Evolutionary conservation across 64 coral and sea anemone genomes (phyloP).

Genomic region (Pocillopora damicornis): DNA sequence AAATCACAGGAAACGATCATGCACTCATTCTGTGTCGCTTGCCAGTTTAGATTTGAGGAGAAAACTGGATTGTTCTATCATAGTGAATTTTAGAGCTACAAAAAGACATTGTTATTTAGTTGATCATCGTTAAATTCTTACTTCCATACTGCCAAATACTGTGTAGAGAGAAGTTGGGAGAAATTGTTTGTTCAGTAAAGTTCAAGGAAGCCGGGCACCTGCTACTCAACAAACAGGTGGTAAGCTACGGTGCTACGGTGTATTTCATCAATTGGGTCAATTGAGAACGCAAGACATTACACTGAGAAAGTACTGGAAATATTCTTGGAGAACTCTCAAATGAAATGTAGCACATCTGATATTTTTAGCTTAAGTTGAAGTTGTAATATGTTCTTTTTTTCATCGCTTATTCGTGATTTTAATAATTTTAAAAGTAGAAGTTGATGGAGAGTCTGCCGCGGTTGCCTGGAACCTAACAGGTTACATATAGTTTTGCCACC

Average conservation of each 20-base stretch:
- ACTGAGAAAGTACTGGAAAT: background rate
- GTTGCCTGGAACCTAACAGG: slow-evolving; percentile 19
- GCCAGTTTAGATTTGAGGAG: no score
- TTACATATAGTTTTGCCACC: background rate
- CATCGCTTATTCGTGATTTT: background rate
- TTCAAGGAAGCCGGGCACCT: background rate
- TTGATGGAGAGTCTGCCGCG: background rate
- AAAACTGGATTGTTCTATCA: no score
- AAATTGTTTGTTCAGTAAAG: background rate
- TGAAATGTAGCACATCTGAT: background rate
- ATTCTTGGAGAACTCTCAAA: background rate
- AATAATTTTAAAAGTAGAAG: background rate
- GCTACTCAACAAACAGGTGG: background rate
- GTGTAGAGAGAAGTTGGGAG: background rate
- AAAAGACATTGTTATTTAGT: no score
- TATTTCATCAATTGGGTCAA: background rate
- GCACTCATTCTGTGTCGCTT: no score
- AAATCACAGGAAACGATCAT: no score
- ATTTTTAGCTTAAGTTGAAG: background rate
- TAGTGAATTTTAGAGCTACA: no score
- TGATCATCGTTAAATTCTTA: background rate
- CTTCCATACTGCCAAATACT: background rate
- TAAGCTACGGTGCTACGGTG: background rate
- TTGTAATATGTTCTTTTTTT: background rate
- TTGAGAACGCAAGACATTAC: background rate